Evolutionary conservation across 2,797 vertebrate genomes (phyloP), one percentile per base, ranked within the genome.

Genomic region (Notamacropus eugenii): DNA sequence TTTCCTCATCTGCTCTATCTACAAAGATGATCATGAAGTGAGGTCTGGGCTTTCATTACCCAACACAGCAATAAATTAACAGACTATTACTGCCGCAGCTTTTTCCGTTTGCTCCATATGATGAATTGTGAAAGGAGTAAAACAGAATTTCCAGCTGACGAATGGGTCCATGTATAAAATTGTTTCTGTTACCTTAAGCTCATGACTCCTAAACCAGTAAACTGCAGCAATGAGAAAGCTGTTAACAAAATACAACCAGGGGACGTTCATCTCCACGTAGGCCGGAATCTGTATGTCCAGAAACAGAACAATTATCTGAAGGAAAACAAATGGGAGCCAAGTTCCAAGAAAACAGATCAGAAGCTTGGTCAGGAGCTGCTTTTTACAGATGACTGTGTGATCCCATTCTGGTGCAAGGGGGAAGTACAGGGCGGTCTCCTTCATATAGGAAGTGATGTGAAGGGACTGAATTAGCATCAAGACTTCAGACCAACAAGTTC

Each of bases 181-280:
- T 16, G 52, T 91, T 54, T 98, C 98, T 93, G 97, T 97, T 96
- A 98, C 11, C 90, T 98, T 92, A 46, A 98, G 96, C 0, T 97
- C 87, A 0, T 97, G 98, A 96, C 98, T 97, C n/a, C 98, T 98
- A 92, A 98, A 97, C 98, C 99, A 99, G 50, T 99, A 99, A 56
- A 97, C 91, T 0, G 98, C 87, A 4, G 98, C 98, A 22, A 99
- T 98, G 58, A 99, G 98, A 90, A 99, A 99, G 97, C 99, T 99
- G 97, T 99, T 99, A 96, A 99, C 97, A 96, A 99, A 99, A 97
- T 98, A 99, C 56, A 99, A 97, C 99, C 99, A 99, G 27, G 98
- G 99, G 1, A 99, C 95, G 0, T 99, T 99, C 98, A 99, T 98
- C 58, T 99, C 99, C 97, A 99, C 93, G n/a, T 99, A 99, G 1